These are phyloP conservation scores for Ceyx cyanopectus DNA, from an alignment of 2,113 vertebrate species.

Conservation along the genomic window DNA sequence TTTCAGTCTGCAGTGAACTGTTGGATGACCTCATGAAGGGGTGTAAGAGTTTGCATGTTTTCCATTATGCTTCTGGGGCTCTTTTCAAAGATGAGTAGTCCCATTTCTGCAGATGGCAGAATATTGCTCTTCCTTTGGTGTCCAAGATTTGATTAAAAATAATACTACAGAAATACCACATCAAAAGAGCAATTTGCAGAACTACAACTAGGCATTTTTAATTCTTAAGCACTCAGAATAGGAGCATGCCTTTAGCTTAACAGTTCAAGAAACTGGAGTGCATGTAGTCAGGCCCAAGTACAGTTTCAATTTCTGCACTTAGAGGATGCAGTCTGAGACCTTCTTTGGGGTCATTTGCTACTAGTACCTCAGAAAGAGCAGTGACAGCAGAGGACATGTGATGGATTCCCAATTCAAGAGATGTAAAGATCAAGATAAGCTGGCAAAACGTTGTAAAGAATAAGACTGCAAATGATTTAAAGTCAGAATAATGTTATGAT, in stretches of 20 bases:
- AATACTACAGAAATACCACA: neutral
- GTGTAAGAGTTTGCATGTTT: neutral
- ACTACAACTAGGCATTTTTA: neutral
- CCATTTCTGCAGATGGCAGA: neutral
- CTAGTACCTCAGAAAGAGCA: neutral
- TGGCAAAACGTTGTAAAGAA: no score
- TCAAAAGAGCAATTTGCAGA: neutral
- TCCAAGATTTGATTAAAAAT: neutral
- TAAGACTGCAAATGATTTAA: no score
- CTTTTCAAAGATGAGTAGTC: neutral
- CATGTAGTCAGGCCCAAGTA: neutral
- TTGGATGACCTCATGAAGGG: neutral
- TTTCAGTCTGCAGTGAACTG: no score
- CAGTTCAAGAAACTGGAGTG: neutral
- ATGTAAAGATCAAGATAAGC: no score
- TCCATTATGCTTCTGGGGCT: neutral
- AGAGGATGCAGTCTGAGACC: neutral
- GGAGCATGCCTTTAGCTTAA: neutral
- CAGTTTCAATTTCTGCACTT: neutral
- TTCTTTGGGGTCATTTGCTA: neutral
- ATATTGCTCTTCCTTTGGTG: neutral
- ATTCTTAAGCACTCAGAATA: neutral
- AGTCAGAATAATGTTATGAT: no score
- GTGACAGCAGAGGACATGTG: neutral
- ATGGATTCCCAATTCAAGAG: no score